Base-by-base conservation (phyloP, 2,888 invertebrate genomes). In the Linnaemya vulpina region DNA sequence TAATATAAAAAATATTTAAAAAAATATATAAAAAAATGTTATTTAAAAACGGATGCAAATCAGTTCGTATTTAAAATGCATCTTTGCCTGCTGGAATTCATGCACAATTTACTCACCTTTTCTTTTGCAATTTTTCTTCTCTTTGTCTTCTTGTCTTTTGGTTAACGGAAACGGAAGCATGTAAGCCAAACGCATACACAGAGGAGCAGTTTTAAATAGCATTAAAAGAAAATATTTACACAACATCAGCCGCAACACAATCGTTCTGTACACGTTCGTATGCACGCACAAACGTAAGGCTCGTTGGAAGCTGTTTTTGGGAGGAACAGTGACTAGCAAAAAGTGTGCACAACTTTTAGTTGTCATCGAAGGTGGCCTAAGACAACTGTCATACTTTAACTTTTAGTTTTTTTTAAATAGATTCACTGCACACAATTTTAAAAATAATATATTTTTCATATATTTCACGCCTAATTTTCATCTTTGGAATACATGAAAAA, bases 191-290 rank as follows among this genome's bases (percentile, higher is more conserved):
- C 3, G 40, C 35, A 55, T 74, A 58, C 75, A 49, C 78, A 49
- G 40, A 65, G 74, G 63, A 83, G 79, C 74, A 74, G 30, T 79
- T 83, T 79, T 58, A 75, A 71, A 79, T 70, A 58, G 63, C 78
- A 71, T 63, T 74, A 70, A 76, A 67, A 74, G 49, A 55, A 62
- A 81, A 68, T 68, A 53, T 68, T 75, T 75, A 43, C 43, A 68
- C 68, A 70, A 38, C 53, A 73, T 20, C 71, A 76, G 65, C 17
- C 73, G 22, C 51, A 35, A 13, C 7, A 22, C 40, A n/a, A 8
- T n/a, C n/a, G n/a, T 60, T 30, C n/a, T n/a, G n/a, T n/a, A 17
- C 63, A 22, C 1, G 13, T 13, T 20, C 15, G n/a, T 17, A 9
- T 9, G 8, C 40, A 63, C 43, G 3, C 22, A 35, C 35, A 15